These are phyloP conservation scores for Ochropleura leucogaster DNA, from an alignment of 2,888 invertebrate genomes.

Conservation along the genomic window DNA sequence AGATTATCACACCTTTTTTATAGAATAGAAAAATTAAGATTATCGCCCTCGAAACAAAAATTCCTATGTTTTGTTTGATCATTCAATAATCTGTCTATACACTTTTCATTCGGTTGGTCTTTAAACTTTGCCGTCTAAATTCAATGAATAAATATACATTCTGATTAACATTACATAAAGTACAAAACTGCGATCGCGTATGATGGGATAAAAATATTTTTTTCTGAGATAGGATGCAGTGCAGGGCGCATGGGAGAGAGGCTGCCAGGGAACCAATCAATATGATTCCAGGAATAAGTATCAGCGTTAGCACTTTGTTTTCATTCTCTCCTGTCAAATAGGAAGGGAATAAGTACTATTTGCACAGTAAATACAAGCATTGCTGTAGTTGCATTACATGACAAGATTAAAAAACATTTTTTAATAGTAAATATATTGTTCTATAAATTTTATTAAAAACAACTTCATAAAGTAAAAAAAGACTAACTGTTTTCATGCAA, in stretches of 20 bases:
- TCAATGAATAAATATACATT: not conserved
- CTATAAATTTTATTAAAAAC: not conserved
- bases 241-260: conserved; percentile 80
- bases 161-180: not conserved
- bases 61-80: not conserved
- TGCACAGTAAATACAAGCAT: not conserved
- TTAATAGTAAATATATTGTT: no score
- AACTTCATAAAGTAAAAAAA: not conserved
- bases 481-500: not conserved
- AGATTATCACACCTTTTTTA: not conserved
- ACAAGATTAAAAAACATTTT: not conserved
- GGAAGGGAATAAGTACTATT: not conserved
- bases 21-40: not conserved
- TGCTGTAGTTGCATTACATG: not conserved
- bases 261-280: conserved; percentile 79
- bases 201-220: conserved; percentile 15
- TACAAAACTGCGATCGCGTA: conserved; percentile 11
- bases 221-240: conserved; percentile 70
- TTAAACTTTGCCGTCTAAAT: not conserved
- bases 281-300: conserved; percentile 70
- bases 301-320: conserved; percentile 8
- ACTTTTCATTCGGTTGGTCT: not conserved
- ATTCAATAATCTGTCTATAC: not conserved
- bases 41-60: not conserved
- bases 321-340: conserved; percentile 8